Base-by-base conservation (phyloP, 1,140 invertebrate species). In the Drosophila arawakana region DNA sequence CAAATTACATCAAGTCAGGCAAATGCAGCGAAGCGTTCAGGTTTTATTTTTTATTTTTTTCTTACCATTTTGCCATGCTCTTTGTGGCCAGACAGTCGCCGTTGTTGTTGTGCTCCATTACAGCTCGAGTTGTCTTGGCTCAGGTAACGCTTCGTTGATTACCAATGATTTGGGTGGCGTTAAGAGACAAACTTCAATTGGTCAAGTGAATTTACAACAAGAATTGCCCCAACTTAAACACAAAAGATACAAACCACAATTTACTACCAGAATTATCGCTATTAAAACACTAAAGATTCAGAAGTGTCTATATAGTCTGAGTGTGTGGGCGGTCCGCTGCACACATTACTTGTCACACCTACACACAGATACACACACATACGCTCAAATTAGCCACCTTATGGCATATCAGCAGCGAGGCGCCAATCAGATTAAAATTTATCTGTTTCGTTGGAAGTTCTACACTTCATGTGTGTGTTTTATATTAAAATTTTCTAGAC, bases 1-100 rank as follows among this genome's bases (percentile, higher is more conserved):
- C 41, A 89, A 83, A 86, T 89, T 86, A 88, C 83, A 86, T 82
- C 80, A 86, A 88, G 73, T 77, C 83, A 88, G 82, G 80, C 76
- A 88, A 88, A 89, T 83, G 83, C 83, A 86, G 63, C 83, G 61
- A 73, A 86, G 80, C 83, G 76, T 86, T 80, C 62, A 80, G 68
- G 73, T 80, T 79, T 79, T 76, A 75, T 73, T 61, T 34, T 30
- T 66, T 79, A 76, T 76, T 78, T 73, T 61, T 34, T 30, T 66
- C 74, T 54, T 67, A 52, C 76, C 81, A 60, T 59, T 77, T 49
- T 37, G 80, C 75, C 49, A 85, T 78, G 82, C 79, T 88, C 79
- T 88, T 85, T 88, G 83, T 88, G 82, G 76, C 82, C 76, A 86
- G 79, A 88, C 83, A 82, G 63, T 37, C 65, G 57, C 68, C 78